A percentile compares a stretch with the other conserved stretches of the same genome.
phyloP scores from a whole-genome alignment of 2,797 vertebrate genomes.

The Smutsia gigantea region DNA sequence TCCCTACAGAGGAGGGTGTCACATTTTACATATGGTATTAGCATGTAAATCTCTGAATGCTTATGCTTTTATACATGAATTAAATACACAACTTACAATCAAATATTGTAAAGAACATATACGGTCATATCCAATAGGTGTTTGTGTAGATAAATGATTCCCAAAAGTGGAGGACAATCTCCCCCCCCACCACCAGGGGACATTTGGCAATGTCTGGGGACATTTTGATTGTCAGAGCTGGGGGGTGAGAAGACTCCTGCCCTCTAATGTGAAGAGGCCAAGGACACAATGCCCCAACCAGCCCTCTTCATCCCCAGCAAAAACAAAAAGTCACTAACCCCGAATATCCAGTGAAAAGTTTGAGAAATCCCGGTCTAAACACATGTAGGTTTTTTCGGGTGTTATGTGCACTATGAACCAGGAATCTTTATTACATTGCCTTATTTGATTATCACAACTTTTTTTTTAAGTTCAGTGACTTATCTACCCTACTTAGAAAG shows the following conservation, averaged over 20 bases:
- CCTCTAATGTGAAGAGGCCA: rapidly evolving
- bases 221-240: background rate
- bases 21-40: rapidly evolving
- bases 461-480: background rate
- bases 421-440: background rate
- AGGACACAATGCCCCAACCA: rapidly evolving
- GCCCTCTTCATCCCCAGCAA: too few species aligned
- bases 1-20: background rate
- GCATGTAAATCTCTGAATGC: too few species aligned
- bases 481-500: background rate
- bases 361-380: background rate
- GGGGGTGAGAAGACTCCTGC: rapidly evolving
- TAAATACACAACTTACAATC: background rate
- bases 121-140: too few species aligned
- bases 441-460: background rate
- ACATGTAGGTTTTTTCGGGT: background rate
- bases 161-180: background rate
- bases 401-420: too few species aligned
- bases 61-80: background rate
- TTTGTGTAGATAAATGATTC: too few species aligned
- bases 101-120: background rate
- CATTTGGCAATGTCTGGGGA: background rate
- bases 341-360: rapidly evolving
- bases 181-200: too few species aligned
- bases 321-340: rapidly evolving